These are phyloP conservation scores for Gymnothorax javanicus DNA, from an alignment of 2,797 vertebrate species.

Conservation along the genomic window DNA sequence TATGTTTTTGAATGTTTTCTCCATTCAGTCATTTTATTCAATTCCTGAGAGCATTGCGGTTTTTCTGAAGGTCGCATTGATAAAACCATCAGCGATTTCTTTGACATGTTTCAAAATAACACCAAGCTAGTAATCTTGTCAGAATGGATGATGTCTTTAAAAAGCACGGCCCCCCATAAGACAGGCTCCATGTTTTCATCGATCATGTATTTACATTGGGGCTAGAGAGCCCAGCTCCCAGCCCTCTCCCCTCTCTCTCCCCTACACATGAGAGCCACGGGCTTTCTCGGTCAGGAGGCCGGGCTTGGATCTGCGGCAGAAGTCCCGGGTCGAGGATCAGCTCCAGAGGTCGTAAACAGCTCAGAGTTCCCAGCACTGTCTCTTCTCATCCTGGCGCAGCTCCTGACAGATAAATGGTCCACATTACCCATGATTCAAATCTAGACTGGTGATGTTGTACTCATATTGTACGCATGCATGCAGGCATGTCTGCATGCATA, in stretches of 20 bases:
- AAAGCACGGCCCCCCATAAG: no score
- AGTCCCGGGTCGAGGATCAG: not conserved
- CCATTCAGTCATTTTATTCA: not conserved
- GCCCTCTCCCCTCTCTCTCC: not conserved
- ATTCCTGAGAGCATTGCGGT: not conserved
- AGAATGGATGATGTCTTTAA: not conserved
- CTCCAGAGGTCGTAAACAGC: not conserved
- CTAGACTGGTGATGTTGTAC: not conserved
- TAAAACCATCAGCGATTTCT: not conserved
- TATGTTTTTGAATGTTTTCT: not conserved
- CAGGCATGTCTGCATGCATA: no score
- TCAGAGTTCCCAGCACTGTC: constrained; percentile 14
- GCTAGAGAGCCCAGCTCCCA: not conserved
- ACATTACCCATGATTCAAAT: constrained; percentile 16
- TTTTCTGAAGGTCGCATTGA: not conserved
- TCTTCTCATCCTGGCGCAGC: not conserved
- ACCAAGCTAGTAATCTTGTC: not conserved
- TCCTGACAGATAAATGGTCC: not conserved
- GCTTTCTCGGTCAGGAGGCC: not conserved
- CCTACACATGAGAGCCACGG: not conserved
- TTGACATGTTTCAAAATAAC: not conserved
- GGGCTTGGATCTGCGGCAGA: not conserved
- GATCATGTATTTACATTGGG: not conserved
- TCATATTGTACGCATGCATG: no score
- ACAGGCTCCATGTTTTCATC: not conserved